These are phyloP conservation scores for Atherinomorus stipes DNA, from an alignment of 2,113 vertebrate species.

Conservation along the genomic window DNA sequence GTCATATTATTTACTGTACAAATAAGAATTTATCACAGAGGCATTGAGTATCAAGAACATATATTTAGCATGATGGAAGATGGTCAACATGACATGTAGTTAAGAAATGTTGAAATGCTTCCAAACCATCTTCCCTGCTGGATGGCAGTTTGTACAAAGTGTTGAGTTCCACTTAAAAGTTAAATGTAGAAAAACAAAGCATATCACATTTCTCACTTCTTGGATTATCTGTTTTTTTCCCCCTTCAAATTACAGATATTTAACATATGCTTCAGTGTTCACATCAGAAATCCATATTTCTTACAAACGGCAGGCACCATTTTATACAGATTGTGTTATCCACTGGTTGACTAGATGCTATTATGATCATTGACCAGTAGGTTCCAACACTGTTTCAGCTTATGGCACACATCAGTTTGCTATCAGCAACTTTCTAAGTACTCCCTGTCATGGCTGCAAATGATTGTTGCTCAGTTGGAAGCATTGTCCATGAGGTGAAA, in stretches of 20 bases:
- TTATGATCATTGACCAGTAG: slow-evolving; percentile 16
- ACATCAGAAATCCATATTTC: neutral
- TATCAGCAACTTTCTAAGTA: neutral
- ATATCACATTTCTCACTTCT: neutral
- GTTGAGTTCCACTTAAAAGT: neutral
- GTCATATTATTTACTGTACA: accelerated
- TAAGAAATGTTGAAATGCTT: slow-evolving; percentile 1
- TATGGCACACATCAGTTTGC: neutral
- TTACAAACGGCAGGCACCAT: neutral
- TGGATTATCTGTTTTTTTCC: neutral
- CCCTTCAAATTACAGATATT: neutral
- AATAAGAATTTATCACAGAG: neutral
- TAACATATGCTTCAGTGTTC: neutral
- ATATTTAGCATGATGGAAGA: neutral
- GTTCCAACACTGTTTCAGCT: neutral
- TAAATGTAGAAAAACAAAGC: neutral
- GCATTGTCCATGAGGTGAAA: slow-evolving; percentile 6
- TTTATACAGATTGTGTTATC: neutral
- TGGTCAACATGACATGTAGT: neutral
- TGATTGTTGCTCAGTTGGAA: neutral
- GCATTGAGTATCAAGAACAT: neutral
- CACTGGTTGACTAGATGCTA: neutral
- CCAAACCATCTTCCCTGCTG: neutral
- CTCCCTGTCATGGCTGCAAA: neutral
- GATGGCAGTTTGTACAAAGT: neutral